Evolutionary conservation across 2,113 vertebrate genomes (phyloP).

Genomic region (Triplophysa rosa): DNA sequence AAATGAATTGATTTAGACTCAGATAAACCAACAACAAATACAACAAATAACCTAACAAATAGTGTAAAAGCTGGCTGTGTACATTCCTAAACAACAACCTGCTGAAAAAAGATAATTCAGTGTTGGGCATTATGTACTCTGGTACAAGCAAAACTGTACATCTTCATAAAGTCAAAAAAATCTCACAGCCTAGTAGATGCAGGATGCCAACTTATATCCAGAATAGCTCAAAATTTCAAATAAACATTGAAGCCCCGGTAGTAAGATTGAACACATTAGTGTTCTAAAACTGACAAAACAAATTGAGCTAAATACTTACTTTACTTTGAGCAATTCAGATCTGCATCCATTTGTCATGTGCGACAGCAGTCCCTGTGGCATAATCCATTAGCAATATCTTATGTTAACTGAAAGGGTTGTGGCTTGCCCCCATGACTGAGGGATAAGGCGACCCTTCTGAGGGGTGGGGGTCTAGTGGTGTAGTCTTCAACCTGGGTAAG

Average conservation of each 20-base stretch:
- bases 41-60: no score
- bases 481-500: conserved; percentile 19
- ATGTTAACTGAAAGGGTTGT: no score
- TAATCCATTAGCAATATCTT: not conserved
- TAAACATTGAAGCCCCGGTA: conserved; percentile 11
- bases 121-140: not conserved
- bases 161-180: not conserved
- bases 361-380: not conserved
- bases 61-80: not conserved
- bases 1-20: not conserved
- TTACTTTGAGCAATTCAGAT: not conserved
- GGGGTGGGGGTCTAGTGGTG: not conserved
- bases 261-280: conserved; percentile 5
- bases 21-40: no score
- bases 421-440: not conserved
- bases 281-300: not conserved
- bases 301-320: not conserved
- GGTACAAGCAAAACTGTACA: not conserved
- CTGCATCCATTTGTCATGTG: not conserved
- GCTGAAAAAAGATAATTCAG: not conserved
- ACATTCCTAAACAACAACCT: not conserved
- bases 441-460: not conserved
- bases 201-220: not conserved
- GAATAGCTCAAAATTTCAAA: conserved; percentile 1
- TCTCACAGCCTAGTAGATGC: not conserved